phyloP scores from a whole-genome alignment of 2,797 vertebrate species.

The Bucorvus abyssinicus region DNA sequence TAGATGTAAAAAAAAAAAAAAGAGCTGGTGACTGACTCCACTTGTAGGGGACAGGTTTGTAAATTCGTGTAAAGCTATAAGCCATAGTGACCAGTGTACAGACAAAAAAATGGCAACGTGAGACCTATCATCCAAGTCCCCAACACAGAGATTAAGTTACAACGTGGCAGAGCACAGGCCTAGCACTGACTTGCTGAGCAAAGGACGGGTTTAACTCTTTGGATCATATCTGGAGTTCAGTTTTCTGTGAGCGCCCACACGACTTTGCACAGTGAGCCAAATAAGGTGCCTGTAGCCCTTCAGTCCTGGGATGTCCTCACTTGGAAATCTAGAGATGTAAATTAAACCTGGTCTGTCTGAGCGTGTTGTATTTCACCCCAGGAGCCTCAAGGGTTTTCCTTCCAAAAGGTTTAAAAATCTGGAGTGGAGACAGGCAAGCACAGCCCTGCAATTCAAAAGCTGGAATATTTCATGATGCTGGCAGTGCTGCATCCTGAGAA shows the following conservation, averaged over 20 bases:
- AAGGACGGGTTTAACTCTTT: not conserved
- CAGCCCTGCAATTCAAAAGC: not conserved
- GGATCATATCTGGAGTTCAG: not conserved
- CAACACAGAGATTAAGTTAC: not conserved
- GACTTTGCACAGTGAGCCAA: not conserved
- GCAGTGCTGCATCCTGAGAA: not conserved
- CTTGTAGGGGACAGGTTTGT: not conserved
- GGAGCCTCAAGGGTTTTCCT: not conserved
- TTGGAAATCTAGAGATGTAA: not conserved
- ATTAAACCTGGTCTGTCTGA: not conserved
- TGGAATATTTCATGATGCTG: not conserved
- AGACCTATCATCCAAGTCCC: not conserved
- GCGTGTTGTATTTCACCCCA: not conserved
- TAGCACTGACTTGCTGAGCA: not conserved
- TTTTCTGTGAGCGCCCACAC: not conserved
- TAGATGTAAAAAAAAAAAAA: not conserved
- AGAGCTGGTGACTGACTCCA: not conserved
- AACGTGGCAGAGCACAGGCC: not conserved
- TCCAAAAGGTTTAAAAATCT: not conserved
- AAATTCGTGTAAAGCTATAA: not conserved
- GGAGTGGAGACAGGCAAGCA: not conserved
- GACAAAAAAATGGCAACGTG: not conserved
- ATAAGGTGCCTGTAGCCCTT: rapidly evolving
- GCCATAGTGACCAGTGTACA: not conserved
- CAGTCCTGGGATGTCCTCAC: not conserved